Evolutionary conservation across 2,888 invertebrate species (phyloP).

Genomic region (Sinohyriopsis cumingii): DNA sequence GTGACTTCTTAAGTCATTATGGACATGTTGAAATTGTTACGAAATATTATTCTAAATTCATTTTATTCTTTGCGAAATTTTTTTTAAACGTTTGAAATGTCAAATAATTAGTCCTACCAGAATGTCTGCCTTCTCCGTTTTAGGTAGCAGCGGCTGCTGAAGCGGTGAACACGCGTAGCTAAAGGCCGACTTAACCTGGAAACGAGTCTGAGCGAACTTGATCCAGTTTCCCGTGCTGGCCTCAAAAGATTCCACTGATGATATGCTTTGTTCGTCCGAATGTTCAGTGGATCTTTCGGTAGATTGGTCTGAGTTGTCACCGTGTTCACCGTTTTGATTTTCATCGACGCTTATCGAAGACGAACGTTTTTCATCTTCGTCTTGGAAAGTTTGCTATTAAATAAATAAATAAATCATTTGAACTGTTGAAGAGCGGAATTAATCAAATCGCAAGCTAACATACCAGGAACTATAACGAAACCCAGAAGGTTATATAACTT

Average conservation of each 20-base stretch:
- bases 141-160: slow-evolving; percentile 51
- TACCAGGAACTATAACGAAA: too few species aligned
- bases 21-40: too few species aligned
- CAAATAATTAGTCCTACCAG: slow-evolving; percentile 35
- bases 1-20: too few species aligned
- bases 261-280: slow-evolving; percentile 31
- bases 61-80: too few species aligned
- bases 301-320: slow-evolving; percentile 34
- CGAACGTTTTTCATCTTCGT: slow-evolving; percentile 14
- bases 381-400: too few species aligned
- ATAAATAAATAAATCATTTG: too few species aligned
- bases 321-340: slow-evolving; percentile 10
- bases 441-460: too few species aligned
- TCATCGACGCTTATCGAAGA: slow-evolving; percentile 17
- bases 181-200: slow-evolving; percentile 49
- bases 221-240: slow-evolving; percentile 47
- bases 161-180: slow-evolving; percentile 55
- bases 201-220: slow-evolving; percentile 52
- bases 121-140: slow-evolving; percentile 50
- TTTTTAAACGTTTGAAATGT: too few species aligned
- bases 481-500: too few species aligned
- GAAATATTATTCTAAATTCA: too few species aligned
- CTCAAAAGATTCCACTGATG: slow-evolving; percentile 9
- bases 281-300: slow-evolving; percentile 34
- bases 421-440: too few species aligned